Evolutionary conservation across 1,140 invertebrate species (phyloP).

Genomic region (Propsilocerus akamusi): DNA sequence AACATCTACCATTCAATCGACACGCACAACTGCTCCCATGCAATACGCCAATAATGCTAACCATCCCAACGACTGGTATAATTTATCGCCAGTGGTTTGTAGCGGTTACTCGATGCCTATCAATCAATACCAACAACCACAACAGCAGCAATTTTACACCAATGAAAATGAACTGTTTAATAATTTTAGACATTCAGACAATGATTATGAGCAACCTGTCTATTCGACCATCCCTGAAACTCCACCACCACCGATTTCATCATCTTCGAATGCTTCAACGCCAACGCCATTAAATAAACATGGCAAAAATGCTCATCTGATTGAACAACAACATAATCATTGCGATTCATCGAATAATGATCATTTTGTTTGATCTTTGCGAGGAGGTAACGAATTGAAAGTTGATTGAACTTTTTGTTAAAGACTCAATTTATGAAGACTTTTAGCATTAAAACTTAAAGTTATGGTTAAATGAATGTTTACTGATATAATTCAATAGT

Average conservation of each 20-base stretch:
- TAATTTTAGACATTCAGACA: too few species aligned
- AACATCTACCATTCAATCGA: background rate
- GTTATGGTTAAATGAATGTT: too few species aligned
- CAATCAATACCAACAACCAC: background rate
- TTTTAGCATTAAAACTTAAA: too few species aligned
- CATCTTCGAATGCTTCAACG: background rate
- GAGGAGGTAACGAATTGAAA: too few species aligned
- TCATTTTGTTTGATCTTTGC: slow-evolving; percentile 1
- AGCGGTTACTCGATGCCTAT: background rate
- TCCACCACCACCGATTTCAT: background rate
- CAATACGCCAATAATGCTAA: background rate
- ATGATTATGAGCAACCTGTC: background rate
- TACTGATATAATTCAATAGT: too few species aligned
- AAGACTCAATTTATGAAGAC: too few species aligned
- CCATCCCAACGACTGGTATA: background rate
- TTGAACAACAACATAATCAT: background rate
- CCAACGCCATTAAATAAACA: background rate
- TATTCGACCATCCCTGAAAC: background rate
- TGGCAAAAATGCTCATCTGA: background rate
- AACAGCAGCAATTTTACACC: too few species aligned
- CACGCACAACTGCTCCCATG: background rate
- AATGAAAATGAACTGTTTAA: background rate
- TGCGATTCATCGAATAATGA: background rate
- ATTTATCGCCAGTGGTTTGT: background rate
- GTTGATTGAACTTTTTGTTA: too few species aligned